Percentiles rank a stretch among this genome's conserved stretches.
These are phyloP conservation scores for Aphyosemion australe DNA, from an alignment of 2,113 vertebrate genomes.

Conservation along the genomic window DNA sequence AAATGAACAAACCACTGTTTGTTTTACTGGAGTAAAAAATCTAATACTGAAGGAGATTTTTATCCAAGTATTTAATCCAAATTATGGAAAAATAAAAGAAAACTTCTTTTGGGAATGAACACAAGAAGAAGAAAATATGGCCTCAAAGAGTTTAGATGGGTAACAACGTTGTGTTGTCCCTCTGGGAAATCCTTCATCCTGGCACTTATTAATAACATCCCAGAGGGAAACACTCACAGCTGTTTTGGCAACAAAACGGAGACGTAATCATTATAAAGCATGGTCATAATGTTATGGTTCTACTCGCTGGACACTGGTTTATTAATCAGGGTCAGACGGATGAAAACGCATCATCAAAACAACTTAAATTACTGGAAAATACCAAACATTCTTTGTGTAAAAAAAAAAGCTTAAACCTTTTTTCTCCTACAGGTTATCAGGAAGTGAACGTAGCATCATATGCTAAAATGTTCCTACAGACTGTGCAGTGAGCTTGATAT, in stretches of 20 bases:
- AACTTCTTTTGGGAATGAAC: not conserved
- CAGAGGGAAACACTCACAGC: not conserved
- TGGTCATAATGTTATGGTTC: not conserved
- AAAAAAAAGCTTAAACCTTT: not conserved
- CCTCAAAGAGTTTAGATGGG: not conserved
- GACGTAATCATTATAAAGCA: not conserved
- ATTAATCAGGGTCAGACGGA: not conserved
- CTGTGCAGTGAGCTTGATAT: conserved; percentile 34
- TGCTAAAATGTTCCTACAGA: conserved; percentile 18
- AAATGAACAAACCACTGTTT: too few relatives aligned
- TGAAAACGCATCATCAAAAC: not conserved
- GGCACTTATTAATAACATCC: not conserved
- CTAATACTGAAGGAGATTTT: too few relatives aligned
- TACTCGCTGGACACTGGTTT: conserved; percentile 9
- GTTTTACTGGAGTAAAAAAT: too few relatives aligned
- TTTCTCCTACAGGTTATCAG: not conserved
- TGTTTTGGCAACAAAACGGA: not conserved
- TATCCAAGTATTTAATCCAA: too few relatives aligned
- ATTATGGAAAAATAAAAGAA: not conserved
- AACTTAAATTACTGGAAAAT: not conserved
- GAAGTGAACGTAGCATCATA: conserved; percentile 10
- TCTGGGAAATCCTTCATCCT: not conserved
- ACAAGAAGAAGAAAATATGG: too few relatives aligned
- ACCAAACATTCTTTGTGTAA: not conserved
- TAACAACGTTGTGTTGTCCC: not conserved